These are phyloP conservation scores for Agrochola macilenta DNA, from an alignment of 2,888 invertebrate species.

Conservation along the genomic window DNA sequence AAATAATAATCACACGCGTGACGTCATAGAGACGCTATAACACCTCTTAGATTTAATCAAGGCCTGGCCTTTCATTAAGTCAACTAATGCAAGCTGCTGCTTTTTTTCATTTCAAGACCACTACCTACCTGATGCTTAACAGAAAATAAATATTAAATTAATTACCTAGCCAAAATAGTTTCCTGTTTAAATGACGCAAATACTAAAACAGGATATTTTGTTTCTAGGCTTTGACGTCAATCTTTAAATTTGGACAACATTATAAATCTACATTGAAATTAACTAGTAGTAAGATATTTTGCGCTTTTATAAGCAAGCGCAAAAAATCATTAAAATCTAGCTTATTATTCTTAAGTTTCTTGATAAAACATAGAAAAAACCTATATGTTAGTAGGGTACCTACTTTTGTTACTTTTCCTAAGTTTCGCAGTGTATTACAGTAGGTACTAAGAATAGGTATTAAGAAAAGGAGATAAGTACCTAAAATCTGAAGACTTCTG, in stretches of 20 bases:
- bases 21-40: no score
- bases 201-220: background rate
- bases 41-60: no score
- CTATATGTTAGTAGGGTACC: background rate
- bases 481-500: background rate
- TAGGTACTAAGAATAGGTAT: no score
- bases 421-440: background rate
- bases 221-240: no score
- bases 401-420: background rate
- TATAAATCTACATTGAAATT: background rate
- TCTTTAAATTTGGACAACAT: background rate
- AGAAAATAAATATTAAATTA: background rate
- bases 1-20: no score
- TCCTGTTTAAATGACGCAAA: background rate
- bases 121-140: background rate
- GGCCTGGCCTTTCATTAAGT: background rate
- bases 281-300: background rate
- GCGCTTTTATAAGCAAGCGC: no score
- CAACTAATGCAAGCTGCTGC: background rate
- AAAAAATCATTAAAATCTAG: no score
- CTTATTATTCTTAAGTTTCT: background rate
- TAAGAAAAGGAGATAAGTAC: background rate
- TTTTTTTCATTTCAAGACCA: background rate
- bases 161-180: background rate
- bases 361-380: background rate